Evolutionary conservation across 1,140 invertebrate species (phyloP), one percentile per base, ranked within the genome.

Genomic region (Temnothorax curvispinosus): DNA sequence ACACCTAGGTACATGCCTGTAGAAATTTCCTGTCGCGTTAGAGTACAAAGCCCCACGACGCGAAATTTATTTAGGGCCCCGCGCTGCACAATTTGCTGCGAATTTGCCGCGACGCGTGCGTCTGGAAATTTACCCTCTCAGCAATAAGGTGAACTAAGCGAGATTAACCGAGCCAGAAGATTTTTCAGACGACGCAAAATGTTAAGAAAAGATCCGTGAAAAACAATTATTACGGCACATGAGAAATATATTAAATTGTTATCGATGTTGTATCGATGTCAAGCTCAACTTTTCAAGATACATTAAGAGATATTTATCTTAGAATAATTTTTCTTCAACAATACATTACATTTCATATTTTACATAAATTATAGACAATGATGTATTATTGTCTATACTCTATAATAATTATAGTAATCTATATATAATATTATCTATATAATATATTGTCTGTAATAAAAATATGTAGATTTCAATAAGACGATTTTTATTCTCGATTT

Each of bases 31-130:
- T 85, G 69, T 85, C 75, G 76, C 44, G 74, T 78, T 65, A 80
- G 76, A 80, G 27, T 80, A 80, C 85, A 78, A 78, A 80, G 76
- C 85, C 52, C 50, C 62, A 38, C 27, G 75, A 80, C 52, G 84
- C 18, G 76, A 86, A 78, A 80, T 86, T 86, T 80, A 86, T 86
- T 86, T 86, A 86, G 85, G 52, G 76, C 44, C 44, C 67, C 60
- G 64, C 76, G 64, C 41, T 69, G 32, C 85, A 62, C 52, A 86
- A 86, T 67, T 78, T 86, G 75, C 85, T 58, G 27, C 52, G 76
- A 67, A 86, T 86, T 86, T 52, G 41, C 76, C n/a, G 64, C 41
- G 52, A 86, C 85, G 64, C 52, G 52, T 47, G 47, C 64, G 50
- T 80, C 67, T 56, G 50, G 50, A 87, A 75, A 62, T 52, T 32